These are phyloP conservation scores for Psilanteris sp. DNA, from an alignment of 1,140 invertebrate species.

Conservation along the genomic window DNA sequence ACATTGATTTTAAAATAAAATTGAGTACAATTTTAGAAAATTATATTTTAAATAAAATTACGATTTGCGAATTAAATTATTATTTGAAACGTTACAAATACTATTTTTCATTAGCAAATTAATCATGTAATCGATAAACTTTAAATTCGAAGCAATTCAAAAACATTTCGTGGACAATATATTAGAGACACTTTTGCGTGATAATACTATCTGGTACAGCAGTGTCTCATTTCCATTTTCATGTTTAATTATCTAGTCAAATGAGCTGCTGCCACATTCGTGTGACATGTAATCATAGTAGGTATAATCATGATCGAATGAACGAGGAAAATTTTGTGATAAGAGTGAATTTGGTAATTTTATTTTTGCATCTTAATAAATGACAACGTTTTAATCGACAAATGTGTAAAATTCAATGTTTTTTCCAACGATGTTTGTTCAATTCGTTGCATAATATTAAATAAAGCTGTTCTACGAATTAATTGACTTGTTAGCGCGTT, in stretches of 20 bases:
- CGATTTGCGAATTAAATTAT: no score
- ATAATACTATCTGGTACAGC: conserved; percentile 47
- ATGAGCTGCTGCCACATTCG: conserved; percentile 51
- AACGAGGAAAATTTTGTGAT: conserved; percentile 22
- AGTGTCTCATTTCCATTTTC: conserved; percentile 56
- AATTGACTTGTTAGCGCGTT: conserved; percentile 13
- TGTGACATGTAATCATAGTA: conserved; percentile 40
- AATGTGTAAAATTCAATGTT: no score
- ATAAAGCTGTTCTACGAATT: conserved; percentile 10
- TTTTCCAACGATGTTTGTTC: no score
- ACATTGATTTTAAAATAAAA: no score
- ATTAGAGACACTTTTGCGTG: conserved; percentile 32
- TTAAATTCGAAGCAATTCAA: conserved; percentile 3
- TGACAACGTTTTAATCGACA: no score
- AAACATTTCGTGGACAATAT: conserved; percentile 18
- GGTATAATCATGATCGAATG: conserved; percentile 44
- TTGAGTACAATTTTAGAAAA: no score
- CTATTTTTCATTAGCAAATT: neutral
- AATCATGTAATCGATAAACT: conserved; percentile 4
- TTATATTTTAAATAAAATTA: no score
- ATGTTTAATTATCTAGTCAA: conserved; percentile 61
- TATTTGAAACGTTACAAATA: no score
- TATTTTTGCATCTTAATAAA: conserved; percentile 32
- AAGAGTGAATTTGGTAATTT: conserved; percentile 43
- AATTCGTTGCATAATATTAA: neutral